These are phyloP conservation scores for Paramormyrops hopkinsi DNA, from an alignment of 2,797 vertebrate genomes.

Conservation along the genomic window DNA sequence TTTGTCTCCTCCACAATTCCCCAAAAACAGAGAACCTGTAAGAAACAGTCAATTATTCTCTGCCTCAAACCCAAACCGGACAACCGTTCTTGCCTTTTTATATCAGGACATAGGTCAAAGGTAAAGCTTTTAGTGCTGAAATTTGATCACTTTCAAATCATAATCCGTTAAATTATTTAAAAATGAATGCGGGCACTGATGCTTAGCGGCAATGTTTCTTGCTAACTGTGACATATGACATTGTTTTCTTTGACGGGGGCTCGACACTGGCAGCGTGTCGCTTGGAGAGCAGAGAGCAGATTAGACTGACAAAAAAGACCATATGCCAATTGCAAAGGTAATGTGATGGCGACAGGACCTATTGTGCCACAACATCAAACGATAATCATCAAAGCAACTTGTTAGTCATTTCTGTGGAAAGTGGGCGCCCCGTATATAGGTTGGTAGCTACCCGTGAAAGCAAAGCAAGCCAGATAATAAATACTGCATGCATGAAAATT, in stretches of 20 bases:
- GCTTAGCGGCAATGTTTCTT: not conserved
- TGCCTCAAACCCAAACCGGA: not conserved
- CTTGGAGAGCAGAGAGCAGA: not conserved
- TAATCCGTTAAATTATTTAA: not conserved
- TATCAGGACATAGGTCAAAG: not conserved
- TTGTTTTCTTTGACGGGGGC: not conserved
- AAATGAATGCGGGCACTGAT: not conserved
- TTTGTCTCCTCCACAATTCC: not conserved
- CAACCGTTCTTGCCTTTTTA: not conserved
- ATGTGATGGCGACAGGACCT: not conserved
- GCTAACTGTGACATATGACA: not conserved
- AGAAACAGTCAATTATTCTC: not conserved
- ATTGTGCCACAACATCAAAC: constrained; percentile 1
- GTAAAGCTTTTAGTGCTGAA: not conserved
- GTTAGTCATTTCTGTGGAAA: not conserved
- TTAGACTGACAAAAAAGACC: not conserved
- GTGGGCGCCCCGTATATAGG: not conserved
- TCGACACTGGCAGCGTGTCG: not conserved
- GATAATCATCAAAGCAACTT: not conserved
- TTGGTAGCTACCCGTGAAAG: not conserved
- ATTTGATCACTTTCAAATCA: not conserved
- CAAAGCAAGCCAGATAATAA: not conserved
- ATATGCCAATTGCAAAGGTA: not conserved
- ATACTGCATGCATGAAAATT: not conserved
- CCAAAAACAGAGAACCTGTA: not conserved